phyloP scores from a whole-genome alignment of 1,140 invertebrate species.

The roundworm (Caenorhabditis elegans) region WBcel235 BX284606.5:2212501-2213000 shows the following conservation, averaged over 20 bases:
- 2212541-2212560: not conserved
- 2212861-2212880: slow-evolving; percentile 27
- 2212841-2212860: slow-evolving; percentile 19
- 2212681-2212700: not conserved
- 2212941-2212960: slow-evolving; percentile 32
- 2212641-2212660: not conserved
- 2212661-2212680: not conserved
- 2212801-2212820: not conserved
- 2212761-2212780: not conserved
- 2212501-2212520: slow-evolving; percentile 18
- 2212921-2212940: slow-evolving; percentile 33
- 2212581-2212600: too few relatives aligned
- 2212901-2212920: slow-evolving; percentile 20
- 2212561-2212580: too few relatives aligned
- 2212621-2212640: not conserved
- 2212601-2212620: not conserved
- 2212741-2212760: not conserved
- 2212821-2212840: slow-evolving; percentile 14
- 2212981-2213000: not conserved
- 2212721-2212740: not conserved
- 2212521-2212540: not conserved
- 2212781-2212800: slow-evolving; percentile 2
- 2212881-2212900: slow-evolving; percentile 27
- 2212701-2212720: not conserved
- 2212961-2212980: slow-evolving; percentile 22